phyloP scores from a whole-genome alignment of 2,888 invertebrate species.

The Heliconius sara region DNA sequence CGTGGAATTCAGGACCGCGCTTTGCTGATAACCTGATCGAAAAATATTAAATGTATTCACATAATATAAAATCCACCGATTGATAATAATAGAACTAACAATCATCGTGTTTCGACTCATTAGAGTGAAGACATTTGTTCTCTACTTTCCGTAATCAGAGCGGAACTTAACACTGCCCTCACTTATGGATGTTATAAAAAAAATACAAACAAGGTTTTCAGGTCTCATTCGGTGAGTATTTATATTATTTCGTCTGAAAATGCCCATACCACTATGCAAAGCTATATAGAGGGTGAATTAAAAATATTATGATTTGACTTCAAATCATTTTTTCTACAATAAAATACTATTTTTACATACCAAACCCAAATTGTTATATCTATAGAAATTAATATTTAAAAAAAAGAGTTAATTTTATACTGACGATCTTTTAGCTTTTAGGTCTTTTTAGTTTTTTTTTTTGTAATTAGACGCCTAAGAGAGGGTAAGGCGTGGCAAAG shows the following conservation, averaged over 20 bases:
- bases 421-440: neutral
- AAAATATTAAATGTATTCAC: too few species aligned
- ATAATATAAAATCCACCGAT: too few species aligned
- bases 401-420: neutral
- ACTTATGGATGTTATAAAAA: too few species aligned
- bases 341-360: neutral
- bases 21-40: too few species aligned
- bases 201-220: neutral
- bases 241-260: neutral
- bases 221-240: neutral
- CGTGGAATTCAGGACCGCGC: too few species aligned
- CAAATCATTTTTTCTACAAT: neutral
- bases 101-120: too few species aligned
- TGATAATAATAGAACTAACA: too few species aligned
- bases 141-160: too few species aligned
- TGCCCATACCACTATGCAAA: neutral
- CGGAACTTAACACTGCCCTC: too few species aligned
- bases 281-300: neutral
- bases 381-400: neutral
- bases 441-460: too few species aligned
- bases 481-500: neutral
- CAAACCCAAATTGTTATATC: neutral
- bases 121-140: too few species aligned
- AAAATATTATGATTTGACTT: neutral
- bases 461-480: conserved; percentile 1